Percentiles rank a stretch among this genome's conserved stretches.
These are phyloP conservation scores for Oscheius onirici DNA, from an alignment of 2,888 invertebrate species.

Conservation along the genomic window DNA sequence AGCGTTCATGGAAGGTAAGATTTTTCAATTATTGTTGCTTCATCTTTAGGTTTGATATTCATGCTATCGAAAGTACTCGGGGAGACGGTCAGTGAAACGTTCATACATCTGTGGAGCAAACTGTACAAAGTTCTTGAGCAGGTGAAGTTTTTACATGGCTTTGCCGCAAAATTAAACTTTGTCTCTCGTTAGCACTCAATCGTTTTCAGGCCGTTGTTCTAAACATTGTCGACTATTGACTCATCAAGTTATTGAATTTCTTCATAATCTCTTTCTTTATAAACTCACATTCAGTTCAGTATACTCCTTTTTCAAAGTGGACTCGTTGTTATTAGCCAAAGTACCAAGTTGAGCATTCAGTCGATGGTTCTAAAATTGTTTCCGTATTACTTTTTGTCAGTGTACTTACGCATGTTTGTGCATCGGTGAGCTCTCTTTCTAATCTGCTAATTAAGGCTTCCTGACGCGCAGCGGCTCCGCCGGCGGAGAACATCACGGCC, in stretches of 20 bases:
- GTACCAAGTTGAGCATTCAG: constrained; percentile 54
- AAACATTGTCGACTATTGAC: constrained; percentile 51
- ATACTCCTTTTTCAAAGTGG: constrained; percentile 47
- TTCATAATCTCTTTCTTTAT: not conserved
- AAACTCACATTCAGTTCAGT: constrained; percentile 45
- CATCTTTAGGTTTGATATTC: constrained; percentile 50
- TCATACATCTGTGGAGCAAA: constrained; percentile 64
- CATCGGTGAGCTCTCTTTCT: constrained; percentile 54
- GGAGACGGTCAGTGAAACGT: constrained; percentile 44
- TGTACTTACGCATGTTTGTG: constrained; percentile 52
- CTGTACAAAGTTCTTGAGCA: constrained; percentile 69
- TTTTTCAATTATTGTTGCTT: not conserved
- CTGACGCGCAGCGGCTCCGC: constrained; percentile 14
- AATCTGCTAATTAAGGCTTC: constrained; percentile 42
- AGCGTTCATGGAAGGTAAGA: constrained; percentile 57
- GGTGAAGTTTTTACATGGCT: no score
- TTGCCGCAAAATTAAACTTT: not conserved
- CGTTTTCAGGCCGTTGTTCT: constrained; percentile 40
- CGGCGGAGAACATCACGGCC: constrained; percentile 43
- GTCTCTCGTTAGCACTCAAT: not conserved
- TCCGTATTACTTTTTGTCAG: not conserved
- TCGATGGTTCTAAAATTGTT: constrained; percentile 48
- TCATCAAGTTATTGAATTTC: not conserved
- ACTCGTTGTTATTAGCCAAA: constrained; percentile 43
- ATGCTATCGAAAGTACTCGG: constrained; percentile 56